Conservation (phyloP, 2,113 vertebrate species). For the Ibidorhyncha struthersii region DNA sequence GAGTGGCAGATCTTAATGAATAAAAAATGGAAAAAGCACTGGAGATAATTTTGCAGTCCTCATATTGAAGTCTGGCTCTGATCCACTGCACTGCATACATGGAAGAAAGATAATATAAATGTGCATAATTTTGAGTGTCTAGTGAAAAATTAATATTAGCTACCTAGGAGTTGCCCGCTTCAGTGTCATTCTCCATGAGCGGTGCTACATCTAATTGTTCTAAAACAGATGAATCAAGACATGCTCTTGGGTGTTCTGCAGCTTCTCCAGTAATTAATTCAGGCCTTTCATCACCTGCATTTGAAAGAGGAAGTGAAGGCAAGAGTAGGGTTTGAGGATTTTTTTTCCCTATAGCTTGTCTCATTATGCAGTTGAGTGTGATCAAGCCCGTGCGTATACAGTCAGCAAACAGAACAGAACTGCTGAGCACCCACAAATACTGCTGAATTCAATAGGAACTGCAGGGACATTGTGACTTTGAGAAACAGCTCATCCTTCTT, state of each 20-base stretch:
- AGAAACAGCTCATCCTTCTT: neutral
- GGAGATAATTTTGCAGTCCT: neutral
- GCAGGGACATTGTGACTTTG: neutral
- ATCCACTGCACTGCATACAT: neutral
- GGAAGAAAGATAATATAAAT: neutral
- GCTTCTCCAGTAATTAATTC: neutral
- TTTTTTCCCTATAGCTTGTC: neutral
- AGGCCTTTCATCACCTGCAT: neutral
- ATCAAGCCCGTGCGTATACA: neutral
- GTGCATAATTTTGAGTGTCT: neutral
- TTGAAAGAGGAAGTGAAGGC: neutral
- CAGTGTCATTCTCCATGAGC: neutral
- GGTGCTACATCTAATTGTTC: neutral
- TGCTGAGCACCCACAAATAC: neutral
- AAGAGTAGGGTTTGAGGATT: neutral
- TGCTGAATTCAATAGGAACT: neutral
- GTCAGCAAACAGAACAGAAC: neutral
- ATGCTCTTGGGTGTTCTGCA: neutral
- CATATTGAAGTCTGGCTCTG: neutral
- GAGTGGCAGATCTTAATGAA: neutral
- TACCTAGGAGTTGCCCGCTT: neutral
- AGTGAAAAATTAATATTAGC: neutral
- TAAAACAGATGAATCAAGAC: neutral
- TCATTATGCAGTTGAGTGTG: neutral
- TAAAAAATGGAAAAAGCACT: neutral